These are phyloP conservation scores for Probaryconus sp. DNA, from an alignment of 1,140 invertebrate genomes.

Conservation along the genomic window DNA sequence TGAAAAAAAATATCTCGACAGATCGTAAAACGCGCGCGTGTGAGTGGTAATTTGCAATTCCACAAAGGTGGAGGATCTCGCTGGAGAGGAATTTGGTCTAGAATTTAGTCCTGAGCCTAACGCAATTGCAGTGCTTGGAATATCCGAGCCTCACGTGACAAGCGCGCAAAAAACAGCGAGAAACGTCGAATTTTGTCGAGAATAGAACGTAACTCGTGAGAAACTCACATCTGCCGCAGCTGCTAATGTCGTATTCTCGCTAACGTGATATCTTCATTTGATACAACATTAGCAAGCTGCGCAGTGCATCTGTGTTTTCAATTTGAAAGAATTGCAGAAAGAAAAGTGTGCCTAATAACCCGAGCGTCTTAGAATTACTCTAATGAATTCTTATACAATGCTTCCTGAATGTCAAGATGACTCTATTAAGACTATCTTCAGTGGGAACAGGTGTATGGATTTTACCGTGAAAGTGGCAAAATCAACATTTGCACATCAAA, in stretches of 20 bases:
- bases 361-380: no score
- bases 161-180: slow-evolving; percentile 40
- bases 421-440: no score
- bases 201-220: slow-evolving; percentile 48
- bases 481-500: no score
- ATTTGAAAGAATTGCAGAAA: slow-evolving; percentile 52
- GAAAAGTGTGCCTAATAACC: no score
- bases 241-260: slow-evolving; percentile 46
- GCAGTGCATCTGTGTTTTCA: slow-evolving; percentile 41
- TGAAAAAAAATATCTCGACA: slow-evolving; percentile 48
- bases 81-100: slow-evolving; percentile 23
- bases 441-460: no score
- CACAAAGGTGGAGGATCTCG: slow-evolving; percentile 20
- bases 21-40: slow-evolving; percentile 54
- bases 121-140: slow-evolving; percentile 50
- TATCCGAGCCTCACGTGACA: slow-evolving; percentile 48
- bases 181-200: slow-evolving; percentile 38
- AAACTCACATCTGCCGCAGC: slow-evolving; percentile 54
- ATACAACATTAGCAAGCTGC: slow-evolving; percentile 36
- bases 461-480: no score
- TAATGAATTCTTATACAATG: no score
- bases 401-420: no score
- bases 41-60: slow-evolving; percentile 58
- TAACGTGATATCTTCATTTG: slow-evolving; percentile 58
- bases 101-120: slow-evolving; percentile 24